Evolutionary conservation across 2,888 invertebrate species (phyloP), one percentile per base, ranked within the genome.

Genomic region (Erebia ligea): DNA sequence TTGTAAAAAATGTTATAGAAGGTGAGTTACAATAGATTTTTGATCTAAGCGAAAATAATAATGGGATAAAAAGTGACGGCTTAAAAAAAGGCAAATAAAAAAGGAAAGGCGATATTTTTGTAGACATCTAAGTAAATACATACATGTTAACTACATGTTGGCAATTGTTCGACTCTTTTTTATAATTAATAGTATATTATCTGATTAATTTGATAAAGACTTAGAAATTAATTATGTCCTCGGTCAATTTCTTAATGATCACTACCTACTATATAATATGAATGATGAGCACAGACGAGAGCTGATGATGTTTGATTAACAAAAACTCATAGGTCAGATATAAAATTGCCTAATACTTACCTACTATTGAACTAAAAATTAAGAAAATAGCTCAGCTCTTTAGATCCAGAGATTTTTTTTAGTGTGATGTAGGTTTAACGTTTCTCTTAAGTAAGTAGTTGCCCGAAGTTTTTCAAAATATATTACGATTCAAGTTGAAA

Each of bases 1-100:
- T 77, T 76, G 78, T 81, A 82, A 84, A 81, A 81, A 79, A 78
- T 73, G 70, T 75, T 76, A 77, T 78, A 79, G 78, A 80, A 79
- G 77, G 78, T 73, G 74, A 79, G 73, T 80, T 79, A 82, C 81
- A 82, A 83, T 80, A 76, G 77, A 79, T 76, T 73, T 78, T 79
- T 78, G 81, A 82, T 79, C 69, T 74, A 72, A 75, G 71, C 72
- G 73, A 74, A 78, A 71, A 80, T 76, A 78, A 80, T 78, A 75
- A 65, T 70, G 73, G 71, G 65, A 68, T 74, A 79, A 79, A 77
- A 77, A 76, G 71, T 67, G 72, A 74, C 75, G 76, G 76, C 66
- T 71, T 73, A n/a, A n/a, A n/a, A n/a, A n/a, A n/a, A n/a, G n/a
- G n/a, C n/a, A n/a, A n/a, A n/a, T n/a, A n/a, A n/a, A n/a, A n/a